A percentile compares a stretch with the other conserved stretches of the same genome.
Evolutionary conservation across 1,140 invertebrate genomes (phyloP).

Genomic region (Monomorium pharaonis): DNA sequence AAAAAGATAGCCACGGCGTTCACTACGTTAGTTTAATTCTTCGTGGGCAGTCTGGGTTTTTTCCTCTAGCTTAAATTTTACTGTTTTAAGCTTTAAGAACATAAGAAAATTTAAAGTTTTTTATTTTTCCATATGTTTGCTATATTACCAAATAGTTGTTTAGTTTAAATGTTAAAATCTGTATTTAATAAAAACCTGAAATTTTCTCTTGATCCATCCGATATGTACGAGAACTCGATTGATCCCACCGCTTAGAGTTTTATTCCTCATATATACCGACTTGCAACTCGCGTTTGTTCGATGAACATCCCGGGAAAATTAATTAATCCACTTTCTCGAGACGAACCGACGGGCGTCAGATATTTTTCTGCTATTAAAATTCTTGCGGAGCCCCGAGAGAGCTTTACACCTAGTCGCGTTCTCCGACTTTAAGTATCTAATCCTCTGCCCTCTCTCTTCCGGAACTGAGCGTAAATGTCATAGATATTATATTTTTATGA

Average conservation of each 20-base stretch:
- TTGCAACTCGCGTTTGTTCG: constrained; percentile 11
- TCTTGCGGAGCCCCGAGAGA: not conserved
- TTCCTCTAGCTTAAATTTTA: too few species aligned
- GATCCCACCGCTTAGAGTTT: not conserved
- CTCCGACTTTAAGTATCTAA: constrained; percentile 27
- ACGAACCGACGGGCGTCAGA: not conserved
- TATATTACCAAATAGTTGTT: too few species aligned
- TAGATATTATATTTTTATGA: constrained; percentile 53
- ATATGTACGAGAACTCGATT: not conserved
- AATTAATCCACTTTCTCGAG: constrained; percentile 32
- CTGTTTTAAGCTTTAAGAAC: too few species aligned
- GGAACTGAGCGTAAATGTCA: constrained; percentile 43
- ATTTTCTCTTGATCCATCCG: not conserved
- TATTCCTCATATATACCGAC: not conserved
- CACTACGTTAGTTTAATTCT: too few species aligned
- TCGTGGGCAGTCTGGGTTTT: too few species aligned
- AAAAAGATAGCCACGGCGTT: too few species aligned
- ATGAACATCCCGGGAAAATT: constrained; percentile 14
- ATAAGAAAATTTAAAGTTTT: too few species aligned
- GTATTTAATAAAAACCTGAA: too few species aligned
- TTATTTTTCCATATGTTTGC: too few species aligned
- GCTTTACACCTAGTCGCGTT: constrained; percentile 7
- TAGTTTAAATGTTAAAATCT: too few species aligned
- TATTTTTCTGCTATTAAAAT: constrained; percentile 45
- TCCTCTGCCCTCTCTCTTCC: not conserved